These are phyloP conservation scores for Halichondria panicea DNA, from an alignment of 37 sponge, comb jelly and placozoan species.

Conservation along the genomic window DNA sequence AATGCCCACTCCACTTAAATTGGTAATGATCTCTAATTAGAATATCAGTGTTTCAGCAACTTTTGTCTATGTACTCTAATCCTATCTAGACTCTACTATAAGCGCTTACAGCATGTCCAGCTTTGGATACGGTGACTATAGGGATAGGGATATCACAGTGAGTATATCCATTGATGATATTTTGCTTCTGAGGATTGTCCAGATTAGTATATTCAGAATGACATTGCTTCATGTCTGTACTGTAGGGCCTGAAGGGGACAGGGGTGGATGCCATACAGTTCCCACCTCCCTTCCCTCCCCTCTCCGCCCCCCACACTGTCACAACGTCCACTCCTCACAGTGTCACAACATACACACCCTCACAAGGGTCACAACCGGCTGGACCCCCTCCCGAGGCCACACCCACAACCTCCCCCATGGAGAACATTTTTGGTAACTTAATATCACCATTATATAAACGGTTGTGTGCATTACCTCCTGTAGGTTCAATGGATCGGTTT, in stretches of 20 bases:
- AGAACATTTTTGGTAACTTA: no score
- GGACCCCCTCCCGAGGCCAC: no score
- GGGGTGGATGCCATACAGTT: not conserved
- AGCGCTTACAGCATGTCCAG: not conserved
- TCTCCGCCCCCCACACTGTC: not conserved
- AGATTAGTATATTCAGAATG: not conserved
- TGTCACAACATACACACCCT: no score
- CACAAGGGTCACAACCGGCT: no score
- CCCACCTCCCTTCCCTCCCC: not conserved
- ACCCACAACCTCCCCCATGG: no score
- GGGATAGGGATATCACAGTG: conserved; percentile 1
- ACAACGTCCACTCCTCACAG: no score
- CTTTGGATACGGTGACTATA: conserved; percentile 1
- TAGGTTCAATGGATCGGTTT: conserved; percentile 38
- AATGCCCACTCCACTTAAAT: conserved; percentile 6
- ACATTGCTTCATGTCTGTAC: not conserved
- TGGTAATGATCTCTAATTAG: not conserved
- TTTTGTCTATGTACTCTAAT: no score
- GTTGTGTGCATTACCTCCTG: not conserved
- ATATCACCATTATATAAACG: no score
- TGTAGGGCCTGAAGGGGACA: not conserved
- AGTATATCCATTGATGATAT: no score
- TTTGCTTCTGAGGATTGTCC: no score
- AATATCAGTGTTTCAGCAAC: no score
- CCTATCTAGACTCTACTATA: not conserved